Percentiles rank a stretch among this genome's conserved stretches.
phyloP scores from a whole-genome alignment of 1,140 invertebrate species.

The Chironomus striatipennis region DNA sequence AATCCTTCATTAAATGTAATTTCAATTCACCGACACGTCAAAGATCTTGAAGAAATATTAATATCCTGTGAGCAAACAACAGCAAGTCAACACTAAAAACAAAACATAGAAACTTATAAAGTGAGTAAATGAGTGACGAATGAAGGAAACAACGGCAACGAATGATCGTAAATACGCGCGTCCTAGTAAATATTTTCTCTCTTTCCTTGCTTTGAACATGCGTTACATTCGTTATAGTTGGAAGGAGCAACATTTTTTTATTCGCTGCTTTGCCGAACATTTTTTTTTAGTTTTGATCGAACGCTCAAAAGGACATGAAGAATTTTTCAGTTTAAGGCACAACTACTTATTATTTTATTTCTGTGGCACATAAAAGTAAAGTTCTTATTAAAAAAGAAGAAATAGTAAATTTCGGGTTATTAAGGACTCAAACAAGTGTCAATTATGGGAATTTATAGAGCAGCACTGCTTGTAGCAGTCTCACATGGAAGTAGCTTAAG shows the following conservation, averaged over 20 bases:
- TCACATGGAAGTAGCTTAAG: neutral
- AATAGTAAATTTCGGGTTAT: neutral
- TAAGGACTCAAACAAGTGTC: neutral
- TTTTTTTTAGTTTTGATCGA: constrained; percentile 8
- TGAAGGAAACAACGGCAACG: neutral
- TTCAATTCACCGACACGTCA: no score
- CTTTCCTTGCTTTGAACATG: neutral
- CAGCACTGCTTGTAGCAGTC: neutral
- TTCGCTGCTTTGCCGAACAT: neutral
- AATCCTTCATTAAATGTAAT: no score
- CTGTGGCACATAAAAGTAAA: no score
- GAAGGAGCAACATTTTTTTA: neutral
- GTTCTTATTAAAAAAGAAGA: neutral
- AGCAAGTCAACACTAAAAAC: neutral
- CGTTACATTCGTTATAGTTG: neutral
- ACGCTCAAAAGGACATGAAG: constrained; percentile 3
- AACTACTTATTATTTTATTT: no score
- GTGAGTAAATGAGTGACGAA: neutral
- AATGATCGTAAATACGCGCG: neutral
- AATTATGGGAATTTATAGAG: neutral
- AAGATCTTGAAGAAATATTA: no score
- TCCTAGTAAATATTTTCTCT: constrained; percentile 8
- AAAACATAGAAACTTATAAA: neutral
- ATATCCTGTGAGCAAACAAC: no score
- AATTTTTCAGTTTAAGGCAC: neutral